Conservation (phyloP, 2,113 vertebrate species). For the Burhinus oedicnemus region DNA sequence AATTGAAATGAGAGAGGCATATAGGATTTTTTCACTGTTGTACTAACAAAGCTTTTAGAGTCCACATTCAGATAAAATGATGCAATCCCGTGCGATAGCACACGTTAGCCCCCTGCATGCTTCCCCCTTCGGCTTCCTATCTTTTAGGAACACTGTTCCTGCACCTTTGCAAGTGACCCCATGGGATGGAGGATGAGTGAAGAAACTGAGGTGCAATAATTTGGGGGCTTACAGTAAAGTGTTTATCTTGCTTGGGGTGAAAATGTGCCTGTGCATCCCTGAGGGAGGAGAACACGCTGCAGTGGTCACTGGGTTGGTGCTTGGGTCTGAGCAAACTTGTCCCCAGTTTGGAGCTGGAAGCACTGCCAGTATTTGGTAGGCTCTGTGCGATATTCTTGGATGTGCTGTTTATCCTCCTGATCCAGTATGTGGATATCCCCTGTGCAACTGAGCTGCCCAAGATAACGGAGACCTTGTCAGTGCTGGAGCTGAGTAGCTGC, state of each 20-base stretch:
- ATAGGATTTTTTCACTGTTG: not conserved
- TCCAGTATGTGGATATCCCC: not conserved
- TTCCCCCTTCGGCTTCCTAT: not conserved
- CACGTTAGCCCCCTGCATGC: not conserved
- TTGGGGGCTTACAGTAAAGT: not conserved
- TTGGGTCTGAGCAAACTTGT: not conserved
- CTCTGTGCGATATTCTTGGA: not conserved
- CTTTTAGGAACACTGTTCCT: not conserved
- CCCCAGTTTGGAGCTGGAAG: not conserved
- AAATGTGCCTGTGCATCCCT: not conserved
- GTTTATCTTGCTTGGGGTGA: not conserved
- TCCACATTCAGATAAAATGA: not conserved
- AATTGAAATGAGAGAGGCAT: not conserved
- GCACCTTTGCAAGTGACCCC: not conserved
- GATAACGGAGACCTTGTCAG: fast-evolving
- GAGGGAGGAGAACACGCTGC: fast-evolving
- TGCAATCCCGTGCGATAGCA: fast-evolving
- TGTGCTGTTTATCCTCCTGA: not conserved
- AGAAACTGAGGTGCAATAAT: not conserved
- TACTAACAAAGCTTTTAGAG: not conserved
- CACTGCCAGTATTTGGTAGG: not conserved
- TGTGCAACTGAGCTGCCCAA: not conserved
- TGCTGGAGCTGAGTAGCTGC: not conserved
- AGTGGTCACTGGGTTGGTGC: not conserved
- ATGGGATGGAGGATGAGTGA: not conserved